Evolutionary conservation across 2,888 invertebrate genomes (phyloP).

Genomic region (Scotopteryx bipunctaria): DNA sequence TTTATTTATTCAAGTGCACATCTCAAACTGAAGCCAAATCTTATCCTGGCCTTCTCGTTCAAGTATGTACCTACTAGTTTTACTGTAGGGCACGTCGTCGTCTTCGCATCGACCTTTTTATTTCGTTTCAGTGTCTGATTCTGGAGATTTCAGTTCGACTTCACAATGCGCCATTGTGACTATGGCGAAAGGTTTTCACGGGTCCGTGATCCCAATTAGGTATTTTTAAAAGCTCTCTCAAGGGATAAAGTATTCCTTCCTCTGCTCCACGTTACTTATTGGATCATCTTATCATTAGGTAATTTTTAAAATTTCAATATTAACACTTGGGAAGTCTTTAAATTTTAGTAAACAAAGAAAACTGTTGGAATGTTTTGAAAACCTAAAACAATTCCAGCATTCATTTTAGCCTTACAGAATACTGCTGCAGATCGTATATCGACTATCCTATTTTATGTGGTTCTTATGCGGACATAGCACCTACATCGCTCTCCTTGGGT

Average conservation of each 20-base stretch:
- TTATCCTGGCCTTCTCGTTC: conserved; percentile 37
- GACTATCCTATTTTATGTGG: conserved; percentile 58
- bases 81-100: conserved; percentile 51
- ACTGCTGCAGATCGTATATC: conserved; percentile 3
- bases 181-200: neutral
- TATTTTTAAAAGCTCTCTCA: neutral
- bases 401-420: conserved; percentile 1
- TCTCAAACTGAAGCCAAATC: conserved; percentile 37
- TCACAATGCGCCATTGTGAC: neutral
- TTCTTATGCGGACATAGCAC: conserved; percentile 51
- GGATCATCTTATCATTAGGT: no score
- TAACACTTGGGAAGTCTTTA: no score
- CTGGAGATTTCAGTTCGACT: conserved; percentile 13
- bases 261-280: no score
- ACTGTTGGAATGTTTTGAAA: neutral
- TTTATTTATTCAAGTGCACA: conserved; percentile 45
- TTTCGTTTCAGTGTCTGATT: conserved; percentile 48
- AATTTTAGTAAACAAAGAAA: neutral
- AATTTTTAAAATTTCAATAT: no score
- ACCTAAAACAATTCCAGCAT: neutral
- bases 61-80: conserved; percentile 45
- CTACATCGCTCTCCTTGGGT: conserved; percentile 46
- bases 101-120: conserved; percentile 56
- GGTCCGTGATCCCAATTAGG: conserved; percentile 3
- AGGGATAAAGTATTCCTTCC: no score